A percentile compares a stretch with the other conserved stretches of the same genome.
These are phyloP conservation scores for Henricia sp. DNA, from an alignment of 53 echinoderm and acorn worm genomes.

Conservation along the genomic window DNA sequence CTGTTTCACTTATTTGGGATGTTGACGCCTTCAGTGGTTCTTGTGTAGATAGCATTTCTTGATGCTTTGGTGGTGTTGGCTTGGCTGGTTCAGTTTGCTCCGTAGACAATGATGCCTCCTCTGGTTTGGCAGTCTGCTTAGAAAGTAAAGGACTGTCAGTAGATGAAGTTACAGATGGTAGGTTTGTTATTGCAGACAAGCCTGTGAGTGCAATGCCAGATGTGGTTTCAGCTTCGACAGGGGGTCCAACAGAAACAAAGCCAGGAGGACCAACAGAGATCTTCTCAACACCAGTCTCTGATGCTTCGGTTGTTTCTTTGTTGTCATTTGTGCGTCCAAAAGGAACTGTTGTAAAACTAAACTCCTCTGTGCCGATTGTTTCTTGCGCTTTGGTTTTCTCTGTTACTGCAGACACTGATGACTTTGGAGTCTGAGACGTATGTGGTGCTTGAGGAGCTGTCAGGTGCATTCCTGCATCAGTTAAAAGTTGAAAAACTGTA, in stretches of 20 bases:
- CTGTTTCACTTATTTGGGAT: neutral
- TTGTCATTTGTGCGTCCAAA: neutral
- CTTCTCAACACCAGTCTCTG: too few relatives aligned
- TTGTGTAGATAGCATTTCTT: neutral
- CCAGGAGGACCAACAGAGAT: neutral
- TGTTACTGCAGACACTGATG: too few relatives aligned
- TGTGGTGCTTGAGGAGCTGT: neutral
- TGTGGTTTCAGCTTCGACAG: neutral
- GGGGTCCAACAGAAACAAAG: neutral
- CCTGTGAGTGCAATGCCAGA: neutral
- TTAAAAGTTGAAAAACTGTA: neutral
- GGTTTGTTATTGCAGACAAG: neutral
- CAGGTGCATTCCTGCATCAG: neutral
- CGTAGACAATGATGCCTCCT: neutral
- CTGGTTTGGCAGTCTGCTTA: neutral
- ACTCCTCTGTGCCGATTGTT: neutral
- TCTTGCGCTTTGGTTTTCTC: too few relatives aligned
- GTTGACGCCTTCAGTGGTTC: neutral
- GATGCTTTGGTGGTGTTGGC: neutral
- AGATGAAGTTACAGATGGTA: neutral
- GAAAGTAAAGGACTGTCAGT: constrained; percentile 7
- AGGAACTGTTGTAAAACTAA: constrained; percentile 4
- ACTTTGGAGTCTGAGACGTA: too few relatives aligned
- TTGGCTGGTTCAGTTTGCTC: neutral
- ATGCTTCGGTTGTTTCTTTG: neutral